Percentiles rank a stretch among this genome's conserved stretches.
These are phyloP conservation scores for Danionella dracula DNA, from an alignment of 2,797 vertebrate species.

Conservation along the genomic window DNA sequence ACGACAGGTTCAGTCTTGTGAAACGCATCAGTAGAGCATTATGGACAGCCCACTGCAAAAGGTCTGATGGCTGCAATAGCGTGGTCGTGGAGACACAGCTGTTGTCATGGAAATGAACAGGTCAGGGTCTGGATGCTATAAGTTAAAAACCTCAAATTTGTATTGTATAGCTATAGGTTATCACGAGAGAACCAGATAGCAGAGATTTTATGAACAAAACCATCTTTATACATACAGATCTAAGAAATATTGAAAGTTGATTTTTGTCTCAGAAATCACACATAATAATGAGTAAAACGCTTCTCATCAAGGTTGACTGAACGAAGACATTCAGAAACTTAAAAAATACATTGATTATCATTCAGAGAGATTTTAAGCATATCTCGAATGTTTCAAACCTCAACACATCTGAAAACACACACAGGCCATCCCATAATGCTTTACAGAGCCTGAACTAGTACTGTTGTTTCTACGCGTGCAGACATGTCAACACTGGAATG, in stretches of 20 bases:
- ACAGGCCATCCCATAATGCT: background rate
- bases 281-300: too few species aligned
- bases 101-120: conserved; percentile 9
- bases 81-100: conserved; percentile 20
- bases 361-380: too few species aligned
- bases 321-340: too few species aligned
- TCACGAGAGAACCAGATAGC: background rate
- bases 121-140: background rate
- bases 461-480: conserved; percentile 15
- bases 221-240: too few species aligned
- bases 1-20: conserved; percentile 6
- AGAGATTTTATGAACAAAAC: too few species aligned
- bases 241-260: too few species aligned
- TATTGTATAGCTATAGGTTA: background rate
- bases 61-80: conserved; percentile 9
- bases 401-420: background rate
- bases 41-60: background rate
- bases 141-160: background rate
- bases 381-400: background rate
- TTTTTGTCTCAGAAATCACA: too few species aligned
- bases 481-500: conserved; percentile 33
- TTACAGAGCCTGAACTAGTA: background rate
- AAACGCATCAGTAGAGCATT: conserved; percentile 8
- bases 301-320: too few species aligned
- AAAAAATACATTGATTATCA: too few species aligned